Evolutionary conservation across 2,888 invertebrate species (phyloP).

Genomic region (Petrophora chlorosata): DNA sequence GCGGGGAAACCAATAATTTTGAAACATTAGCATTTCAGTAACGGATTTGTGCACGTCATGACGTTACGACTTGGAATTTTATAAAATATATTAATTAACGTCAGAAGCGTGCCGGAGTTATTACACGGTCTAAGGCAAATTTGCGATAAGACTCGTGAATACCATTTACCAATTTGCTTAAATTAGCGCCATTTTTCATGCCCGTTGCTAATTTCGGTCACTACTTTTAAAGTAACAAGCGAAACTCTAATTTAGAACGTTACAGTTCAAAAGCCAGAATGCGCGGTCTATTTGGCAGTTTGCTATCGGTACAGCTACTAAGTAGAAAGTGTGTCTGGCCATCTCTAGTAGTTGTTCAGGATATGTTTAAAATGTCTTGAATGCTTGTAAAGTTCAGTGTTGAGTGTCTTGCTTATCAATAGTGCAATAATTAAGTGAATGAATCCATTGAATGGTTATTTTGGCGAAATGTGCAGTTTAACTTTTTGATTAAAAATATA

Average conservation of each 20-base stretch:
- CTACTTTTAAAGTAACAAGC: conserved; percentile 17
- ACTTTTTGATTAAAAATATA: conserved; percentile 45
- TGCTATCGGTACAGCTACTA: not conserved
- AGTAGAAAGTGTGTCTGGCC: not conserved
- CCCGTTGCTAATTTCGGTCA: conserved; percentile 5
- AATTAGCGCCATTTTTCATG: conserved; percentile 3
- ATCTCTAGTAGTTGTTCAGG: not conserved
- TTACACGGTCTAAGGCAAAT: conserved; percentile 15
- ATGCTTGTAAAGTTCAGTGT: conserved; percentile 24
- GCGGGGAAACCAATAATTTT: conserved; percentile 9
- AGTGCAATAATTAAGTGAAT: conserved; percentile 72
- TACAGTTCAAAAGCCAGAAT: not conserved
- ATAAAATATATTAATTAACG: conserved; percentile 10
- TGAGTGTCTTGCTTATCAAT: conserved; percentile 46
- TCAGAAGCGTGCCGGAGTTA: conserved; percentile 22
- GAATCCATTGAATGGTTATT: conserved; percentile 68
- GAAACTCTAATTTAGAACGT: not conserved
- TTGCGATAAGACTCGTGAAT: conserved; percentile 18
- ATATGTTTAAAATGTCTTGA: conserved; percentile 14
- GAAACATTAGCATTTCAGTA: conserved; percentile 14
- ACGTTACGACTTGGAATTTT: conserved; percentile 10
- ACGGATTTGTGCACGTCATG: conserved; percentile 14
- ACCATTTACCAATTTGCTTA: no score
- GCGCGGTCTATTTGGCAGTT: not conserved
- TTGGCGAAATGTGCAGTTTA: conserved; percentile 50